These are phyloP conservation scores for Magallana ariakensis DNA, from an alignment of 1,140 invertebrate genomes.

Conservation along the genomic window DNA sequence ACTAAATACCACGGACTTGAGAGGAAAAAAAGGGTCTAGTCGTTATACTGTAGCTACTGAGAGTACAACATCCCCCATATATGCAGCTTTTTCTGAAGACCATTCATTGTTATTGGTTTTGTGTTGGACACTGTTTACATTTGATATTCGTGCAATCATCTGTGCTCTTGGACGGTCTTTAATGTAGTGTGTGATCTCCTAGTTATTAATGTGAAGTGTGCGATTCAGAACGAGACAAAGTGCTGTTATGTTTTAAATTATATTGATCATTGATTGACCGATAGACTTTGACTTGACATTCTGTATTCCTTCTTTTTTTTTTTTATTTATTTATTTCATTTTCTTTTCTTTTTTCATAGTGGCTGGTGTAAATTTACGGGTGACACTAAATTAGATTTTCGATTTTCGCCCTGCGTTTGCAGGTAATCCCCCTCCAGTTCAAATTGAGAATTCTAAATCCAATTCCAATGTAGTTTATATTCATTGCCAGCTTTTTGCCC, in stretches of 20 bases:
- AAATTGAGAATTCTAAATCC: not conserved
- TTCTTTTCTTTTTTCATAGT: not conserved
- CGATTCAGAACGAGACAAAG: not conserved
- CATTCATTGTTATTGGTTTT: not conserved
- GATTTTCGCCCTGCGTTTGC: not conserved
- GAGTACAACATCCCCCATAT: not conserved
- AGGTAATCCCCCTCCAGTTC: not conserved
- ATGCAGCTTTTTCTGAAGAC: conserved; percentile 6
- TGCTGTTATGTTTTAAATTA: conserved; percentile 3
- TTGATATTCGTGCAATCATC: conserved; percentile 20
- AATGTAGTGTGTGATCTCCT: not conserved
- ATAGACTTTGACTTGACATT: not conserved
- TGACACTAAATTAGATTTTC: not conserved
- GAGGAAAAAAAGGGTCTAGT: conserved; percentile 8
- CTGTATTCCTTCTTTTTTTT: not conserved
- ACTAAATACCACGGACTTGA: not conserved
- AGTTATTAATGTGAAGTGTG: not conserved
- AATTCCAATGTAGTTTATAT: conserved; percentile 22
- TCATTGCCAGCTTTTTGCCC: conserved; percentile 35
- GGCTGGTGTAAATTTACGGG: not conserved
- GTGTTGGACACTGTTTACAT: not conserved
- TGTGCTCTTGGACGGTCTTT: not conserved
- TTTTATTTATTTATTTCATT: no score
- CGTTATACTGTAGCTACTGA: not conserved
- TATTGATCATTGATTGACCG: not conserved